Evolutionary conservation across 2,113 vertebrate genomes (phyloP).

Genomic region (Cathartes aura): DNA sequence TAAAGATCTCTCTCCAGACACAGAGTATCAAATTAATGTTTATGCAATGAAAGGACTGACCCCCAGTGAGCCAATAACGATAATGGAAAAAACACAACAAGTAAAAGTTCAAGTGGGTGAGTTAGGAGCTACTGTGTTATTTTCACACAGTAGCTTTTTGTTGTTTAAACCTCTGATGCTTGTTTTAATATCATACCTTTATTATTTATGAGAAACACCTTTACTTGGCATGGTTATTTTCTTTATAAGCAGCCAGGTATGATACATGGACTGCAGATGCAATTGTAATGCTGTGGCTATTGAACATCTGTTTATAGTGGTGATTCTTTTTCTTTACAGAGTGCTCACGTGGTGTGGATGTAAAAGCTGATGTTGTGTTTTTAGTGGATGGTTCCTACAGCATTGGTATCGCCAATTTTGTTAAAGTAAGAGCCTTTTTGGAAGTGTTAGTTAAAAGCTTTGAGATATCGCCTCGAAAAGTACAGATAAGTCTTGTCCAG

Average conservation of each 20-base stretch:
- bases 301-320: background rate
- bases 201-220: background rate
- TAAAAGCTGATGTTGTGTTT: constrained; percentile 95
- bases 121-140: constrained; percentile 45
- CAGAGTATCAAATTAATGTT: constrained; percentile 89
- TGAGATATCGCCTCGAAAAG: constrained; percentile 89
- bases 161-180: background rate
- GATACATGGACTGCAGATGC: background rate
- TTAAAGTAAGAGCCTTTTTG: constrained; percentile 95
- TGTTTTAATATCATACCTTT: background rate
- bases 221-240: background rate
- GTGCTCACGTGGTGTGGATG: constrained; percentile 92
- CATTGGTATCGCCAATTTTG: constrained; percentile 95
- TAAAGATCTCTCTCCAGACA: constrained; percentile 88
- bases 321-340: constrained; percentile 77
- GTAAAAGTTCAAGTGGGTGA: constrained; percentile 90
- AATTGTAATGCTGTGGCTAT: background rate
- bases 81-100: constrained; percentile 90
- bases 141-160: background rate
- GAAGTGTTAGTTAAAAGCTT: constrained; percentile 95
- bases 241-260: background rate
- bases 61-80: constrained; percentile 83
- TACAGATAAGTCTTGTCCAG: constrained; percentile 97
- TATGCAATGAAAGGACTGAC: constrained; percentile 87
- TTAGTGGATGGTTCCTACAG: constrained; percentile 98